Evolutionary conservation across 2,888 invertebrate genomes (phyloP), one percentile per base, ranked within the genome.

Genomic region (Tetranychus truncatus): DNA sequence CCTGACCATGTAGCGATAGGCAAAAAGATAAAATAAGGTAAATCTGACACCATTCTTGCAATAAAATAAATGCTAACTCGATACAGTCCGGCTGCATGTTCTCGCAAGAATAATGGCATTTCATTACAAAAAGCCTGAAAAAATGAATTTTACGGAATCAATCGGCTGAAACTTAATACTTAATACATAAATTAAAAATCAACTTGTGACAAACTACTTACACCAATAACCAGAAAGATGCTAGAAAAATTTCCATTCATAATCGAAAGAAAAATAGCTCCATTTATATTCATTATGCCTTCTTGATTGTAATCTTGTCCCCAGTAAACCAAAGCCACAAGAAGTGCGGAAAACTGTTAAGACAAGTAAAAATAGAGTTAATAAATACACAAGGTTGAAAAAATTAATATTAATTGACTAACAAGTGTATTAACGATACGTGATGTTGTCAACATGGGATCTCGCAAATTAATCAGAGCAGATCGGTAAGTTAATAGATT

Each of bases 231-330:
- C 77, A 93, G 91, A 81, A 94, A 94, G n/a, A 93, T 89, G 82
- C 93, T 94, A 81, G 92, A 91, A 83, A 34, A 95, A 7, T 94
- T 94, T 89, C 92, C 90, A 81, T 92, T 93, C 20, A 92, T 91
- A 73, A 93, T 86, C 82, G 93, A 89, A 81, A 94, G 88, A 82
- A 93, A 95, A 75, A 95, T 86, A 44, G 90, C 92, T 71, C 95
- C 95, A 82, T 93, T 95, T 78, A 95, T 91, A 82, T 95, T 95
- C 89, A 91, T 91, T 0, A 95, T 91, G 1, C 92, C 95, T 80
- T 91, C 90, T 82, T 91, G 91, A 81, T 90, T 88, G 75, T 91
- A 77, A 1, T 78, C 76, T 72, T 81, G 79, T 66, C 80, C 79
- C 55, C 82, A 80, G 76, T 83, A 84, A 55, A 84, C 80, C 77